Percentiles rank a stretch among this genome's conserved stretches.
These are phyloP conservation scores for Spatulosminthurus flaviceps DNA, from an alignment of 2,888 invertebrate genomes.

Conservation along the genomic window DNA sequence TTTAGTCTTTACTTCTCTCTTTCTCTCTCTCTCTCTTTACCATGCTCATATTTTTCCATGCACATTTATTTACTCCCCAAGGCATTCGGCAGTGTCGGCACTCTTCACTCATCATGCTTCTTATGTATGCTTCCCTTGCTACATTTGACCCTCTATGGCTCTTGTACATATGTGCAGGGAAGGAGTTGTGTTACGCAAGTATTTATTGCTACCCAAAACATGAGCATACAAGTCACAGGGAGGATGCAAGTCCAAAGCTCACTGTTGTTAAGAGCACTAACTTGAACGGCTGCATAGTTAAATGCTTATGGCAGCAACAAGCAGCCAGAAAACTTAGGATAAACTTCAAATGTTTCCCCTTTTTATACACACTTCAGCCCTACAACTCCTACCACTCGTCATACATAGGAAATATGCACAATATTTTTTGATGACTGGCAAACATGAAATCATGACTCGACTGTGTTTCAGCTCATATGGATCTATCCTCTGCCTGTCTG, in stretches of 20 bases:
- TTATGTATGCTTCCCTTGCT: not conserved
- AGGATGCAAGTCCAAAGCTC: not conserved
- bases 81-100: constrained; percentile 41
- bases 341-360: constrained; percentile 7
- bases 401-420: not conserved
- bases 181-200: constrained; percentile 8
- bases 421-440: constrained; percentile 18
- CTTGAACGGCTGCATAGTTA: constrained; percentile 9
- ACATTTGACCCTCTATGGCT: constrained; percentile 2
- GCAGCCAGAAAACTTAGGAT: constrained; percentile 13
- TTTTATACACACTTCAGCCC: not conserved
- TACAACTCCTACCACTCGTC: not conserved
- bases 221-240: not conserved
- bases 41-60: constrained; percentile 39
- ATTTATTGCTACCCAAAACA: constrained; percentile 18
- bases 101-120: constrained; percentile 31
- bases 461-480: constrained; percentile 8
- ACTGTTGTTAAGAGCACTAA: not conserved
- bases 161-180: not conserved
- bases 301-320: constrained; percentile 3
- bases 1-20: too few species aligned
- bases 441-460: constrained; percentile 18
- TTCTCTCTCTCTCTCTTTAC: not conserved
- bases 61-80: constrained; percentile 40
- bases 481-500: not conserved